Evolutionary conservation across 2,888 invertebrate genomes (phyloP), one percentile per base, ranked within the genome.

Genomic region (Campoplex capitator): DNA sequence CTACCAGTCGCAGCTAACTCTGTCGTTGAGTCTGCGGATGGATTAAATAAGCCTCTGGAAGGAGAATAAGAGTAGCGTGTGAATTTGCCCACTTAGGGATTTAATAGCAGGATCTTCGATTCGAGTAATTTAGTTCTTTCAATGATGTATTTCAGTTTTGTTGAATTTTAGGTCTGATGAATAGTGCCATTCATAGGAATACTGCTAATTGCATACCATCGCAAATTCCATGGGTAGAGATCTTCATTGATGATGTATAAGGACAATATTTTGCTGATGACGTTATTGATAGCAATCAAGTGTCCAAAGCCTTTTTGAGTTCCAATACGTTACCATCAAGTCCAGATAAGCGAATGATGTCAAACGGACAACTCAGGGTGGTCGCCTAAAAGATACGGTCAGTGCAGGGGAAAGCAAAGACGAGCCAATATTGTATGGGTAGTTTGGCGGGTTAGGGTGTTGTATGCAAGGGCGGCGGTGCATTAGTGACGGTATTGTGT

Each of bases 401-500:
- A 67, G 23, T 45, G 74, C 45, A 67, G 45, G 68, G 38, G 56
- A 38, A 48, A 48, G 48, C 32, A 76, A 91, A 88, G 89, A 35
- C 90, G 88, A 91, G 91, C 92, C 93, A 92, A 93, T 93, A 93
- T 93, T 92, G 93, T 92, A 93, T 93, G 91, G 91, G 89, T 92
- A 92, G 92, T 92, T 92, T 92, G 92, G 91, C 92, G 51, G 51
- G 91, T 65, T 73, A 91, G 90, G 91, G 88, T 89, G 88, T 82
- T 76, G 84, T 86, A 82, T 88, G 88, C 86, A 89, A 76, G 91
- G 92, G 90, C 88, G 92, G 92, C 92, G 92, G 92, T 93, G 93
- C 94, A 94, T 94, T 94, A 94, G 93, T 92, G 92, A 92, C 91
- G 92, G 92, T 90, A 94, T 94, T 94, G 94, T 94, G 92, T 92